Percentiles rank a stretch among this genome's conserved stretches.
phyloP scores from a whole-genome alignment of 2,113 vertebrate genomes.

The Megaptera novaeangliae region DNA sequence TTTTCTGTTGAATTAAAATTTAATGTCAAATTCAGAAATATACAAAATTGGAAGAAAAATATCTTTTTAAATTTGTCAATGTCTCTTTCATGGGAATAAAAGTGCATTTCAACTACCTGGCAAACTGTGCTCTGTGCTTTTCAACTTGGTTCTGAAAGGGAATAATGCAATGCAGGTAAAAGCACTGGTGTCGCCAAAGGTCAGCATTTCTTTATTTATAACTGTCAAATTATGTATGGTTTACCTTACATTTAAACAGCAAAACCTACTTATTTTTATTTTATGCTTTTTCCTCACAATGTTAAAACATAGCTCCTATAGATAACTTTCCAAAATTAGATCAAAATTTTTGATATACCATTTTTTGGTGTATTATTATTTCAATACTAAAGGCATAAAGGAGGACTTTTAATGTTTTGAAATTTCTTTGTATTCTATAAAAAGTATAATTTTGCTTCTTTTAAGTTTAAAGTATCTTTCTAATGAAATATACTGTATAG shows the following conservation, averaged over 20 bases:
- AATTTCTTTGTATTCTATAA: not conserved
- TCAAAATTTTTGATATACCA: not conserved
- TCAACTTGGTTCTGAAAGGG: not conserved
- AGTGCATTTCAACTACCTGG: not conserved
- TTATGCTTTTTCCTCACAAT: not conserved
- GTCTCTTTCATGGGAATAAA: not conserved
- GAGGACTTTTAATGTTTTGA: not conserved
- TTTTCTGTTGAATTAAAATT: not conserved
- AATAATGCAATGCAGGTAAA: not conserved
- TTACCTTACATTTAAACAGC: not conserved
- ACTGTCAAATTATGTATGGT: not conserved
- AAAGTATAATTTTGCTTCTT: slow-evolving; percentile 2
- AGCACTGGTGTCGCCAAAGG: not conserved
- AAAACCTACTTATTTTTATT: not conserved
- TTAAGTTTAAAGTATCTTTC: slow-evolving; percentile 29
- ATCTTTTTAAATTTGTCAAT: not conserved
- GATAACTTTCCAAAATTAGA: slow-evolving; percentile 16
- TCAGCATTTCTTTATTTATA: not conserved
- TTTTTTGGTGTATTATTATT: not conserved
- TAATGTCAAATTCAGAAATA: not conserved
- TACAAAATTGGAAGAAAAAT: not conserved
- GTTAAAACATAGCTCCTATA: not conserved
- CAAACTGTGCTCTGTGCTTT: not conserved
- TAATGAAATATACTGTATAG: not conserved
- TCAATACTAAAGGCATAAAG: not conserved